Base-by-base conservation (phyloP, 2,888 invertebrate species). In the Nebria brevicollis region DNA sequence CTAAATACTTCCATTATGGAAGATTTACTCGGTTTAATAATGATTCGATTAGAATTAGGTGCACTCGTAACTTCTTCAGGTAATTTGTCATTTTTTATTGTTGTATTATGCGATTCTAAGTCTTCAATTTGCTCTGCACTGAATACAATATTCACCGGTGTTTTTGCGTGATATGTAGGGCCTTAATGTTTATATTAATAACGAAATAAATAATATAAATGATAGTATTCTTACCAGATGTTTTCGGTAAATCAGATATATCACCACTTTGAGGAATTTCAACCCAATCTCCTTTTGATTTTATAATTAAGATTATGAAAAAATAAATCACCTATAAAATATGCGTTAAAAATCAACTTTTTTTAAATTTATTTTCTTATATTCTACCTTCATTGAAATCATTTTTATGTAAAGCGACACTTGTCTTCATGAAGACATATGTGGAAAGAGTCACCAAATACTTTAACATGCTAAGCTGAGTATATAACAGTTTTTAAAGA, bases 401-500 rank as follows among this genome's bases (percentile, higher is more conserved):
- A 73, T 73, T 25, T 66, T 68, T 11, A n/a, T 25, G 2, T 68
- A 8, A 68, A 25, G 7, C 15, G 68, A 68, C 8, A 68, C 68
- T 25, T 68, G n/a, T 68, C 13, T 68, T 8, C 26, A 20, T 11
- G 13, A 20, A 68, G 20, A 68, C 68, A 68, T 7, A 68, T 26
- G 3, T 26, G 3, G 20, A 68, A 20, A 68, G 20, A 73, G 42
- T 73, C 26, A 73, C 73, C 26, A 26, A 26, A 15, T 54, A 54
- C 75, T 65, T 73, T 72, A 73, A 73, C 72, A 41, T 78, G 78
- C 66, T 66, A 78, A 73, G 73, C 65, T 66, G 73, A 79, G 68
- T 73, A 78, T 73, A 75, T 79, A 75, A 80, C 80, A 80, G 80
- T 80, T 80, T 80, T 80, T 13, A 70, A 65, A 25, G 70, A 80